phyloP scores from a whole-genome alignment of 1,140 invertebrate genomes.

The Cydia amplana region DNA sequence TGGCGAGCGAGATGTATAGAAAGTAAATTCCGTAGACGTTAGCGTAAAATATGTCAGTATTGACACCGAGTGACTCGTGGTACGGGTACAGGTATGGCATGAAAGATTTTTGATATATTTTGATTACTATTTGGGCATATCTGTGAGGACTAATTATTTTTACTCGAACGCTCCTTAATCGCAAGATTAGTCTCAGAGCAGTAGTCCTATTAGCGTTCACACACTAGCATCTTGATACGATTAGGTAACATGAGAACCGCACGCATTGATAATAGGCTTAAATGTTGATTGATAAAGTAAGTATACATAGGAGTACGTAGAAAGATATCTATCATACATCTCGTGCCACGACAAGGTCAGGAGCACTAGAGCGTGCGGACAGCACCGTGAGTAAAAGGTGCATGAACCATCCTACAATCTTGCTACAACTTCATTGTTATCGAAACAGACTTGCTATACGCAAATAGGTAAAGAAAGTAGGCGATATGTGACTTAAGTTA shows the following conservation, averaged over 20 bases:
- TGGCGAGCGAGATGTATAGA: no score
- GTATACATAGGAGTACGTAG: neutral
- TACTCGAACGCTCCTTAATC: neutral
- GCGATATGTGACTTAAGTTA: no score
- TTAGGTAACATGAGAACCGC: no score
- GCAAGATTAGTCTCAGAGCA: neutral
- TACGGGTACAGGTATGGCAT: no score
- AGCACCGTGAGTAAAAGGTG: constrained; percentile 4
- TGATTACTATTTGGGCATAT: no score
- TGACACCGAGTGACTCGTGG: no score
- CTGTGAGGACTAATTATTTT: neutral
- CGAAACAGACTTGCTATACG: neutral
- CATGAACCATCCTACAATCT: neutral
- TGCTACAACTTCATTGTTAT: no score
- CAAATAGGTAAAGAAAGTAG: constrained; percentile 21
- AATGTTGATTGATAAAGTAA: neutral
- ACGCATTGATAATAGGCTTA: neutral
- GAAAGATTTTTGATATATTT: no score
- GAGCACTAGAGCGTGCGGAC: constrained; percentile 5
- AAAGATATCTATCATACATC: neutral
- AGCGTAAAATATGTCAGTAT: no score
- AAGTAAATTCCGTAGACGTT: no score
- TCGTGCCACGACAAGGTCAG: constrained; percentile 2
- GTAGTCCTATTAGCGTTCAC: no score
- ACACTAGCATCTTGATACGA: no score